Evolutionary conservation across 1,140 invertebrate genomes (phyloP), one percentile per base, ranked within the genome.

Genomic region (Ips typographus): DNA sequence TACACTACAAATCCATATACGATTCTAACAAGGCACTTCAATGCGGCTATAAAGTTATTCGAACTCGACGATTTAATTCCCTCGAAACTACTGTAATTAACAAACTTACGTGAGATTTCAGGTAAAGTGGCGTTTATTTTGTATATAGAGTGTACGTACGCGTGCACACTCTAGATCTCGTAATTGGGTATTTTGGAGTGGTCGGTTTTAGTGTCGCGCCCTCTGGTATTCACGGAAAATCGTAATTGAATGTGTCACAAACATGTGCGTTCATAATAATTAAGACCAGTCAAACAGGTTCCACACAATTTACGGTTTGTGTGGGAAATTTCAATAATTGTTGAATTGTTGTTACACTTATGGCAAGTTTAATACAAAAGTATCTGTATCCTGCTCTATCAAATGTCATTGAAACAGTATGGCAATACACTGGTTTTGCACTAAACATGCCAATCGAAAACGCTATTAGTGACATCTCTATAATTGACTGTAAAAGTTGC

Each of bases 71-170:
- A 57, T 65, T 65, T 57, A 65, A 65, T 65, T 65, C 51, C 64
- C 57, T 40, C 22, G 8, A 64, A 64, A 64, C 52, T 64, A 55
- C 36, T 41, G 40, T 65, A 65, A 65, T 65, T 65, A 65, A 57
- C 64, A 65, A 65, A 65, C 53, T 65, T 65, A 65, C 64, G 55
- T 57, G 38, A 22, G 52, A 65, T 65, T 57, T 65, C 64, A 65
- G 64, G 64, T 65, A 68, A 60, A 60, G 63, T 68, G 57, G 57
- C 55, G 65, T 60, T 68, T 68, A 68, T 61, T 68, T 60, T 66
- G 44, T 1, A 49, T 49, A 6, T 22, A 49, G 64, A 66, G 58
- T 68, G 47, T 59, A 40, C 7, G 42, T 60, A 57, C 60, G n/a
- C 40, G 55, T 44, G 56, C 49, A 60, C 57, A 67, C 22, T 22